Conservation (phyloP, 2,113 vertebrate genomes). For the Mesoclemmys tuberculata region DNA sequence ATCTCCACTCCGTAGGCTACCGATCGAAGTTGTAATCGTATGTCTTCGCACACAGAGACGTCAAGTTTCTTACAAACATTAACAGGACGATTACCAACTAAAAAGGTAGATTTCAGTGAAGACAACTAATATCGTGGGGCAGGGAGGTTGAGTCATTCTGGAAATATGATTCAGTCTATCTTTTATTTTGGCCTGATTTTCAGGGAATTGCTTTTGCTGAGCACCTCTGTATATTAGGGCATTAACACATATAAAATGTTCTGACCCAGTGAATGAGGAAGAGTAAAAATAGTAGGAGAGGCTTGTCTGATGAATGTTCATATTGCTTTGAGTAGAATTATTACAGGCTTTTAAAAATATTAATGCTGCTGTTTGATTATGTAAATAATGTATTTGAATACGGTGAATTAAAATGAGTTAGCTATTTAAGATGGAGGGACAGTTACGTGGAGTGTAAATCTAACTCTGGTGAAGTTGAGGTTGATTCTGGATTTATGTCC, state of each 20-base stretch:
- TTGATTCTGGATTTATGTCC: background rate
- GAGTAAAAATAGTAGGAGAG: slow-evolving; percentile 37
- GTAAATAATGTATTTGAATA: slow-evolving; percentile 15
- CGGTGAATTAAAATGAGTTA: slow-evolving; percentile 4
- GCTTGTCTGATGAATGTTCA: slow-evolving; percentile 14
- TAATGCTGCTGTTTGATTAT: slow-evolving; percentile 6
- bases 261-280: background rate
- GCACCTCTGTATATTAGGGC: slow-evolving; percentile 42
- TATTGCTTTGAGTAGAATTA: slow-evolving; percentile 13
- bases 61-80: slow-evolving; percentile 99
- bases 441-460: background rate
- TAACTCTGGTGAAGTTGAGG: background rate
- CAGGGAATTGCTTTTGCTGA: slow-evolving; percentile 35
- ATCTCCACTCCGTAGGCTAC: slow-evolving; percentile 96
- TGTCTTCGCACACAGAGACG: slow-evolving; percentile 99
- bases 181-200: slow-evolving; percentile 52
- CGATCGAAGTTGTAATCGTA: slow-evolving; percentile 99
- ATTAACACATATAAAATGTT: slow-evolving; percentile 23
- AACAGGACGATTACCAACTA: slow-evolving; percentile 99
- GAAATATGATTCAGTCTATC: slow-evolving; percentile 51
- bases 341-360: slow-evolving; percentile 36
- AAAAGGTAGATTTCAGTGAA: slow-evolving; percentile 95
- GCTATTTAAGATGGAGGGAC: background rate
- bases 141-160: slow-evolving; percentile 67
- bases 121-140: slow-evolving; percentile 72